Percentiles rank a stretch among this genome's conserved stretches.
Evolutionary conservation across 2,888 invertebrate genomes (phyloP).

Genomic region (Apotomis betuletana): DNA sequence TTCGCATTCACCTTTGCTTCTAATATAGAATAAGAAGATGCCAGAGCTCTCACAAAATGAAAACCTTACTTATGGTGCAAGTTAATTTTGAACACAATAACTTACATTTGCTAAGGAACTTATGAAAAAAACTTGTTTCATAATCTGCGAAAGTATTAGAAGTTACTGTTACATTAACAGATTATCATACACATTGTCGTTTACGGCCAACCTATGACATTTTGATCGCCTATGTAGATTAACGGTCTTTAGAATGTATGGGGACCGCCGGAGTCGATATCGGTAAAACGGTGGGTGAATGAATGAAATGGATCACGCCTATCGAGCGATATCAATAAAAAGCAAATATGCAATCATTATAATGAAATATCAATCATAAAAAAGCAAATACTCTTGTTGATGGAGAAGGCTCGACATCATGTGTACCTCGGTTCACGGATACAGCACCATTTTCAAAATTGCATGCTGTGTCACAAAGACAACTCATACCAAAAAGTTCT

Average conservation of each 20-base stretch:
- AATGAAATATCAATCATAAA: no score
- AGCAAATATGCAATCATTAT: no score
- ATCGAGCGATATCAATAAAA: no score
- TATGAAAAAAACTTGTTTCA: conserved; percentile 13
- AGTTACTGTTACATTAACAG: conserved; percentile 12
- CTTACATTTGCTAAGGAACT: neutral
- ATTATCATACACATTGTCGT: conserved; percentile 19
- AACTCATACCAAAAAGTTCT: no score
- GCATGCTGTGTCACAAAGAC: no score
- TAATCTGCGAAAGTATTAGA: conserved; percentile 29
- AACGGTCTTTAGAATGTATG: neutral
- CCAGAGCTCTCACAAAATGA: no score
- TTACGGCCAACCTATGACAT: conserved; percentile 10
- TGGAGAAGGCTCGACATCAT: no score
- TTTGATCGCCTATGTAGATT: neutral
- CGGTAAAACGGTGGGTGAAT: neutral
- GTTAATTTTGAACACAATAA: neutral
- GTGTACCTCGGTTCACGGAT: no score
- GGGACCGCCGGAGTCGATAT: neutral
- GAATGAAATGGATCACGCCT: neutral
- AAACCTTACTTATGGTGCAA: neutral
- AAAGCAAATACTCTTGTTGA: no score
- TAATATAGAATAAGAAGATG: no score
- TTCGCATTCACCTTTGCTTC: no score
- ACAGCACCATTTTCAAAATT: no score